phyloP scores from a whole-genome alignment of 1,140 invertebrate genomes.

The Drosophila equinoxialis region DNA sequence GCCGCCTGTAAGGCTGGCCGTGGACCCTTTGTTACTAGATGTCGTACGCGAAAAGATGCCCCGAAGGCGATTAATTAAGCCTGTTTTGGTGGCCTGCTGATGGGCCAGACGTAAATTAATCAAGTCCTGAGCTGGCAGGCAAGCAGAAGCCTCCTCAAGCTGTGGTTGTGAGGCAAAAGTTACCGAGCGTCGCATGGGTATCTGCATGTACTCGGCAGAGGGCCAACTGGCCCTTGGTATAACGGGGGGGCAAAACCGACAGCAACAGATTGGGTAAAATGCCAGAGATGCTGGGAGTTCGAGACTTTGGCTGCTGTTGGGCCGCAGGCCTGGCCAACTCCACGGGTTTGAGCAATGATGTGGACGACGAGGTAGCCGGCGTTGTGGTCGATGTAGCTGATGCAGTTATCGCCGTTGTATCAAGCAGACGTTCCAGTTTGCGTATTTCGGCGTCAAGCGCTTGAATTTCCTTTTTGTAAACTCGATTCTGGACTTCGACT shows the following conservation, averaged over 20 bases:
- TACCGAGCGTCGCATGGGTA: conserved; percentile 84
- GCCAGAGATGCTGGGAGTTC: conserved; percentile 88
- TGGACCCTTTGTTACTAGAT: conserved; percentile 82
- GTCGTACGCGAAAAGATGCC: conserved; percentile 77
- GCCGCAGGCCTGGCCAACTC: conserved; percentile 36
- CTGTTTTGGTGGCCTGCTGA: conserved; percentile 84
- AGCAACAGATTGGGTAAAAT: conserved; percentile 88
- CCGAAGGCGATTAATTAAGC: conserved; percentile 84
- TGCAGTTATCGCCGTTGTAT: conserved; percentile 84
- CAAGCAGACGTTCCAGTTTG: conserved; percentile 88
- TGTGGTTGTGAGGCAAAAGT: conserved; percentile 89
- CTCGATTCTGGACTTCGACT: conserved; percentile 95
- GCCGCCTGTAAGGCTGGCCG: conserved; percentile 85
- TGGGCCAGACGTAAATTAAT: conserved; percentile 85
- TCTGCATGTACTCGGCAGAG: conserved; percentile 86
- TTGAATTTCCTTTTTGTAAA: conserved; percentile 92
- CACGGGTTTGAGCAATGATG: conserved; percentile 82
- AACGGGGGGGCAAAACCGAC: conserved; percentile 88
- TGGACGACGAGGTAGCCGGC: conserved; percentile 85
- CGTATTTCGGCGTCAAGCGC: conserved; percentile 91
- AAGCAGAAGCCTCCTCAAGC: conserved; percentile 82
- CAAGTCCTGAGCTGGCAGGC: conserved; percentile 84
- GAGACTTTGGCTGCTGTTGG: conserved; percentile 53
- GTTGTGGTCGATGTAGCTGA: conserved; percentile 85
- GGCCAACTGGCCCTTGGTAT: conserved; percentile 90